Percentiles rank a stretch among this genome's conserved stretches.
Conservation (phyloP, 2,797 vertebrate genomes). For the Chiroxiphia lanceolata region DNA sequence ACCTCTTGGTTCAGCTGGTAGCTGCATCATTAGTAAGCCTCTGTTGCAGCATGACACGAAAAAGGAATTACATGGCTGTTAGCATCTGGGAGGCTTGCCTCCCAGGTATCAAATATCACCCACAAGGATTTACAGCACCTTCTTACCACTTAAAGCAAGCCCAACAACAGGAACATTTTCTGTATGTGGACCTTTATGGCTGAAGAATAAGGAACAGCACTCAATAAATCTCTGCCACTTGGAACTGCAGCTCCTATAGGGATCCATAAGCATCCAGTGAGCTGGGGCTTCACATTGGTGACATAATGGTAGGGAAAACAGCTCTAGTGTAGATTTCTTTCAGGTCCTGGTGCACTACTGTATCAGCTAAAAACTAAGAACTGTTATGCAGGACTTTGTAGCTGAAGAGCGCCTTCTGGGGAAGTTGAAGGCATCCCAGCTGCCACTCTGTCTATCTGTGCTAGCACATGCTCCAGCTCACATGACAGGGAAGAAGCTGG, state of each 20-base stretch:
- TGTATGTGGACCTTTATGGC: background rate
- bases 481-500: background rate
- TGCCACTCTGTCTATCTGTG: background rate
- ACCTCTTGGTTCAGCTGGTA: background rate
- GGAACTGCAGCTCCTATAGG: background rate
- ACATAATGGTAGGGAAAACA: background rate
- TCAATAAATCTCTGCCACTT: background rate
- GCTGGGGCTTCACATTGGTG: background rate
- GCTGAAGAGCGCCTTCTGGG: background rate
- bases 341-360: background rate
- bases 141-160: background rate
- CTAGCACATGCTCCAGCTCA: background rate
- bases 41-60: background rate
- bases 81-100: background rate
- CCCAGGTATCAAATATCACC: background rate
- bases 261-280: background rate
- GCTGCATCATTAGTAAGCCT: background rate
- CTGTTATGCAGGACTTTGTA: background rate
- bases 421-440: background rate
- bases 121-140: background rate
- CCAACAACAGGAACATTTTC: background rate
- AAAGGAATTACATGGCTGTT: background rate
- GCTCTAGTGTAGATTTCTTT: background rate
- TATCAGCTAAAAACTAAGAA: background rate
- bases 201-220: background rate